phyloP scores from a whole-genome alignment of 1,140 invertebrate species.

The Drosophila ohnishii region DNA sequence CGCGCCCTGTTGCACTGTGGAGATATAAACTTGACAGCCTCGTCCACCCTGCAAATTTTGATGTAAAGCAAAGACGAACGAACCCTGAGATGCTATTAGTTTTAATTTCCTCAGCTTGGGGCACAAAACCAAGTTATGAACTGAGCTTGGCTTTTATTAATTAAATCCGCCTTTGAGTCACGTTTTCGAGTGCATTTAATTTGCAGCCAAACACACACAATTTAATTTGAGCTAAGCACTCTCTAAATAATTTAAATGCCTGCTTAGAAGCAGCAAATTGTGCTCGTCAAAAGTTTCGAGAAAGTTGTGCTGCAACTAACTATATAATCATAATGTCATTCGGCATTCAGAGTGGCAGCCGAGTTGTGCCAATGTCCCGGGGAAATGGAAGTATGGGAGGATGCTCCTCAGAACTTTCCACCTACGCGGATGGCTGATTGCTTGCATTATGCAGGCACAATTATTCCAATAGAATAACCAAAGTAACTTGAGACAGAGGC shows the following conservation, averaged over 20 bases:
- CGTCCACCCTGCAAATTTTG: neutral
- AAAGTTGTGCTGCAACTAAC: slow-evolving; percentile 17
- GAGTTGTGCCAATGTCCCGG: slow-evolving; percentile 5
- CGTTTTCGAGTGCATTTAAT: slow-evolving; percentile 33
- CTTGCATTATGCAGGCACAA: slow-evolving; percentile 23
- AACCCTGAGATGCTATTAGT: slow-evolving; percentile 18
- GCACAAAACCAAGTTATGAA: slow-evolving; percentile 30
- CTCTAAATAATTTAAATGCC: slow-evolving; percentile 28
- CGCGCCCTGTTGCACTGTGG: slow-evolving; percentile 14
- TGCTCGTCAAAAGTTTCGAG: slow-evolving; percentile 7
- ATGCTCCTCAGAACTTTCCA: slow-evolving; percentile 1
- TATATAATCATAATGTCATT: slow-evolving; percentile 35
- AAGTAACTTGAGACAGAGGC: neutral
- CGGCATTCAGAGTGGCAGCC: neutral
- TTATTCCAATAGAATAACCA: slow-evolving; percentile 16
- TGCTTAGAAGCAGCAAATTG: neutral
- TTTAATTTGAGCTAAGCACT: slow-evolving; percentile 12
- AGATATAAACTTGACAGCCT: slow-evolving; percentile 7
- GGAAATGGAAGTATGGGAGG: neutral
- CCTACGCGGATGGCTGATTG: slow-evolving; percentile 7
- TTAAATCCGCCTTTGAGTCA: slow-evolving; percentile 43
- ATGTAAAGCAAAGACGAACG: neutral
- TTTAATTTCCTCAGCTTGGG: slow-evolving; percentile 23
- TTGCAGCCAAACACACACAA: slow-evolving; percentile 8
- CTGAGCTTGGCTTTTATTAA: slow-evolving; percentile 17